Base-by-base conservation (phyloP, 2,797 vertebrate species). In the Takifugu ocellatus region DNA sequence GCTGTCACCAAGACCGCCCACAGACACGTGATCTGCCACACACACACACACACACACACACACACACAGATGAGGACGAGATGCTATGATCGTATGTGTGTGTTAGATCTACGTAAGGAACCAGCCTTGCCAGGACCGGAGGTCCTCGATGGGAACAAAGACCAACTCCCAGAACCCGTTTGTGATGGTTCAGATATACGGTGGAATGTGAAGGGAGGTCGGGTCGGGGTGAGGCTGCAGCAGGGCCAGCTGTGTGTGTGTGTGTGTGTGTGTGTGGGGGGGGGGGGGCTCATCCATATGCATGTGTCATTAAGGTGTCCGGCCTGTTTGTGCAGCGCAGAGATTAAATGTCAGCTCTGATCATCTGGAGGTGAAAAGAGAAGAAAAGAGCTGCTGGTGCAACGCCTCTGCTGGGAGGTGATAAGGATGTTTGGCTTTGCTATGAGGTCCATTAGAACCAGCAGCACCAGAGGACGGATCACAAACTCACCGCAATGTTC, bases 1-100 rank as follows among this genome's bases (percentile, higher is more conserved):
- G 71, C 97, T 99, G 84, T 99, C 96, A n/a, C 97, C 97, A 27
- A 99, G 93, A 29, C 97, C 97, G 36, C 97, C 97, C 50, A 98
- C 91, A 0, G 97, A 98, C 61, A 99, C 97, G 3, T 99, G 95
- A 92, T 98, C 97, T 98, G 89, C 70, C 92, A 79, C 77, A 76
- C 55, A 79, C 5, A 74, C 11, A 44, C 26, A 36, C 11, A 43
- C 26, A 33, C 51, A 63, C 44, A 53, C 45, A 39, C 17, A 17
- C 17, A 17, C 17, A 17, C 17, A 17, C 17, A 17, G 29, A 59
- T 29, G 54, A 24, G 17, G 3, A 17, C 48, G 42, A 43, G 17
- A 33, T 33, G 59, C 31, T 44, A 1, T 49, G 16, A 25, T 21
- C 49, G 21, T 55, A 27, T 47, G 43, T 33, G 53, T 58, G 55